Conservation (phyloP, 1,140 invertebrate genomes). For the Cataglyphis hispanica region DNA sequence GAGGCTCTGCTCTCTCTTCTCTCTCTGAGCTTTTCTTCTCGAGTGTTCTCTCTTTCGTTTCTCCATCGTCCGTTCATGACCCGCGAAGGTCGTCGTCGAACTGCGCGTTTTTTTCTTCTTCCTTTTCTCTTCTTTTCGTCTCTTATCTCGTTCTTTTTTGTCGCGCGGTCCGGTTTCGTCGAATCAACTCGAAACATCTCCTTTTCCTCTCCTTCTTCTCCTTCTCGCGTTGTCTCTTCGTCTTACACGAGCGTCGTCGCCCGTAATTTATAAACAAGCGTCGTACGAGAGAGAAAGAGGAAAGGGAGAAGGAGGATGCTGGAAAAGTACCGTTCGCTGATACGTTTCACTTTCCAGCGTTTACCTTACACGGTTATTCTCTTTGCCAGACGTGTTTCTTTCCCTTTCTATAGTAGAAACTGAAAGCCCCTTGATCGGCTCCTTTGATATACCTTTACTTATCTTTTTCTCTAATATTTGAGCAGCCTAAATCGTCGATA, state of each 20-base stretch:
- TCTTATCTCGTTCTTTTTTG: constrained; percentile 51
- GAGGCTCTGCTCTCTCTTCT: neutral
- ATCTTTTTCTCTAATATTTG: neutral
- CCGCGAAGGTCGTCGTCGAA: constrained; percentile 3
- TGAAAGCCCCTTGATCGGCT: neutral
- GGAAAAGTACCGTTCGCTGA: constrained; percentile 71
- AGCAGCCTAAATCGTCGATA: neutral
- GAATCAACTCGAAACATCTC: constrained; percentile 44
- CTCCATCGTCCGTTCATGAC: constrained; percentile 67
- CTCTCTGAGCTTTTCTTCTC: constrained; percentile 13
- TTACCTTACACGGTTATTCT: constrained; percentile 44
- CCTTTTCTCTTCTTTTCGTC: constrained; percentile 43
- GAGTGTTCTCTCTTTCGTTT: constrained; percentile 52
- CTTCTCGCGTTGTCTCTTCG: constrained; percentile 49
- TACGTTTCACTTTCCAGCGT: constrained; percentile 80
- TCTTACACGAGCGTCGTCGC: constrained; percentile 51
- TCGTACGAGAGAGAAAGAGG: neutral
- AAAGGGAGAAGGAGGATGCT: neutral
- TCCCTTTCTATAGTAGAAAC: constrained; percentile 17
- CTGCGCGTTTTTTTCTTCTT: constrained; percentile 22
- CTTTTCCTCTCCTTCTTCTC: constrained; percentile 28
- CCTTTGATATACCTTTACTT: neutral
- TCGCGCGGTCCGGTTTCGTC: constrained; percentile 63
- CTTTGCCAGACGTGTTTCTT: neutral
- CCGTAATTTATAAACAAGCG: constrained; percentile 77